Conservation (phyloP, 1,140 invertebrate genomes). For the Paralvinella palmiformis region DNA sequence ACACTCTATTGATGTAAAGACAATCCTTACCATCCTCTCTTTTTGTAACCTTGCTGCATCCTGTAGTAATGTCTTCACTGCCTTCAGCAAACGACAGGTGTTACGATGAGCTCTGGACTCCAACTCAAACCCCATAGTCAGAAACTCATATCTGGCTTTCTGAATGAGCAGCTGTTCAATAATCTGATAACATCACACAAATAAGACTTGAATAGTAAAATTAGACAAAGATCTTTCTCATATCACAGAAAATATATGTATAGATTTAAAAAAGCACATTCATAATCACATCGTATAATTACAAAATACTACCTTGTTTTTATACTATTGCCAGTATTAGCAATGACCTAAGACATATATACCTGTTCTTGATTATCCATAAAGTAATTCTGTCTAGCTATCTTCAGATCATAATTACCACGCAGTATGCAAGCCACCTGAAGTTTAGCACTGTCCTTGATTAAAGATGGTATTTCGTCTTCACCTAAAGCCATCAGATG, state of each 20-base stretch:
- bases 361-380: conserved; percentile 41
- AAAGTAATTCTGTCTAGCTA: conserved; percentile 42
- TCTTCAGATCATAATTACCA: conserved; percentile 43
- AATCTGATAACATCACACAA: conserved; percentile 26
- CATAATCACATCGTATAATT: neutral
- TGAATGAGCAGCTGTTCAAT: conserved; percentile 36
- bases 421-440: conserved; percentile 36
- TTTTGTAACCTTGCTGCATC: conserved; percentile 14
- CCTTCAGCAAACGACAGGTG: conserved; percentile 31
- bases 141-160: conserved; percentile 39
- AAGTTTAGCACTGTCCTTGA: conserved; percentile 31
- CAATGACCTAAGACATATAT: neutral
- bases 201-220: neutral
- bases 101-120: conserved; percentile 35
- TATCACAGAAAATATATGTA: too few species aligned
- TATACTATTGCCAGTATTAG: neutral
- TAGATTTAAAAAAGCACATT: neutral
- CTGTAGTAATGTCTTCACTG: conserved; percentile 26
- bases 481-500: conserved; percentile 25
- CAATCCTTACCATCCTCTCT: conserved; percentile 34
- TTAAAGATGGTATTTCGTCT: conserved; percentile 29
- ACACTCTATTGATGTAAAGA: neutral
- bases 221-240: neutral
- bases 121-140: conserved; percentile 39
- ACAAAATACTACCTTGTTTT: neutral